Base-by-base conservation (phyloP, 2,797 vertebrate genomes). In the Sebastiscus albofasciatus region DNA sequence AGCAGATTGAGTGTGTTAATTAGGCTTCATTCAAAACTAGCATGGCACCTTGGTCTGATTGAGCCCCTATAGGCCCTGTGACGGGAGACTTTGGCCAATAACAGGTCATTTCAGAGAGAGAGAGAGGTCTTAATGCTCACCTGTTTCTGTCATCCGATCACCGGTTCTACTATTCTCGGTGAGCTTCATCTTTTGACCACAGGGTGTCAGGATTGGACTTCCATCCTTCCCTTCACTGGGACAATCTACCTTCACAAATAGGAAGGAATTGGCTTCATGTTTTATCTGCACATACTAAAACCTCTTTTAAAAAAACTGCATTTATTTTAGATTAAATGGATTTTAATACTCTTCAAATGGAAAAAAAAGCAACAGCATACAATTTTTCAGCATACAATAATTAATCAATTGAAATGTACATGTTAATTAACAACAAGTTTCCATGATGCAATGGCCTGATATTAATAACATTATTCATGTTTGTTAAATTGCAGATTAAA, bases 181-280 rank as follows among this genome's bases (percentile, higher is more conserved):
- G 56, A 67, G 70, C 5, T 78, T 85, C 75, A 8, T 33, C 3
- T 42, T 70, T n/a, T 74, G 26, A 29, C 82, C 82, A 82, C 85
- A 58, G 39, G 79, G 79, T 2, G 85, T 65, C 82, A 84, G 72
- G 64, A 56, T 55, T 65, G 62, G 31, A 12, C 26, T 14, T 55
- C 2, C 9, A 33, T 5, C 4, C n/a, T 27, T 20, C 2, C 12
- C 27, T 31, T 36, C 6, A 26, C 14, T 1, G 14, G 3, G 8
- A 34, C 2, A 12, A 11, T 27, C 56, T 14, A 1, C 22, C 26
- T n/a, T 49, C 4, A 62, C 58, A 36, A 29, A 39, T 8, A 46
- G 29, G 1, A 72, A 46, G 5, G 3, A 31, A 26, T 8, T 29
- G 18, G n/a, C 56, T 5, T 31, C 1, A 13, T 8, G 14, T 55